A percentile compares a stretch with the other conserved stretches of the same genome.
Evolutionary conservation across 2,888 invertebrate species (phyloP).

Genomic region (Hedya salicella): DNA sequence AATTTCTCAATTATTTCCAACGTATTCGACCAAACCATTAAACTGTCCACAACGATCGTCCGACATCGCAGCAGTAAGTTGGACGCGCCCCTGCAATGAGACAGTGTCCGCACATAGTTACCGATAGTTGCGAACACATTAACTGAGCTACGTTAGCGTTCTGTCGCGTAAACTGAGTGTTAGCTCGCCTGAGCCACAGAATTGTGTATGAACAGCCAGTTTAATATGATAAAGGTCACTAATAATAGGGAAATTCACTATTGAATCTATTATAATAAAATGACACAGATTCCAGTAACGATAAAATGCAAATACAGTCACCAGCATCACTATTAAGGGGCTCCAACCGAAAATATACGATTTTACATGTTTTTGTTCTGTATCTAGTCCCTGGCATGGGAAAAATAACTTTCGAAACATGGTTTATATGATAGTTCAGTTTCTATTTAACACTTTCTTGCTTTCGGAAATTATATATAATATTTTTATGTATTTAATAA

Average conservation of each 20-base stretch:
- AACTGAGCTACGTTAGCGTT: slow-evolving; percentile 38
- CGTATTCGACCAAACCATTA: slow-evolving; percentile 10
- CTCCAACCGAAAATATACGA: too few relatives aligned
- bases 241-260: neutral
- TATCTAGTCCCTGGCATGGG: too few relatives aligned
- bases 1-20: slow-evolving; percentile 18
- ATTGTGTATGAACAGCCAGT: neutral
- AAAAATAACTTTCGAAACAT: too few relatives aligned
- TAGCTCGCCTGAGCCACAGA: slow-evolving; percentile 10
- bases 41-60: neutral
- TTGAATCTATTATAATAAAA: too few relatives aligned
- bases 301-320: too few relatives aligned
- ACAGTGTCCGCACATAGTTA: slow-evolving; percentile 37
- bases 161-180: slow-evolving; percentile 40
- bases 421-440: too few relatives aligned
- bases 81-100: slow-evolving; percentile 23
- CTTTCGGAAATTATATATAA: too few relatives aligned
- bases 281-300: too few relatives aligned
- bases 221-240: neutral
- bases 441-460: too few relatives aligned
- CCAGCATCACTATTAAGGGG: too few relatives aligned
- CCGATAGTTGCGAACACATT: slow-evolving; percentile 41
- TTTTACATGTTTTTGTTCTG: too few relatives aligned
- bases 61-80: slow-evolving; percentile 15
- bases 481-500: too few relatives aligned